Evolutionary conservation across 2,113 vertebrate species (phyloP), one percentile per base, ranked within the genome.

Genomic region (Xenotilapia flavipinnis): DNA sequence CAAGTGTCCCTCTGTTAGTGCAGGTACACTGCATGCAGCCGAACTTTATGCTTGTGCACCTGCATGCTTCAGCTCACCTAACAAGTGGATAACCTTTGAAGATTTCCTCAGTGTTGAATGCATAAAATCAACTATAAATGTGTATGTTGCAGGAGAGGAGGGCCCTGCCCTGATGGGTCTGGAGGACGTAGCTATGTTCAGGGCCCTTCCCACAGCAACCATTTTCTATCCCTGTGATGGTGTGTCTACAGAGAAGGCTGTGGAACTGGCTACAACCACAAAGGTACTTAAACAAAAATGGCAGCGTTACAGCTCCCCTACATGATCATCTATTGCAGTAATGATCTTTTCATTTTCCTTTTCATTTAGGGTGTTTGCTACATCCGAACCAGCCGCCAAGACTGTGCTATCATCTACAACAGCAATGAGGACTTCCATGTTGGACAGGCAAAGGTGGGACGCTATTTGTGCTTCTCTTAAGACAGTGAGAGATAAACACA

Each of bases 101-200:
- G 45, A 55, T 62, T 45, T 79, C 54, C 26, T 80, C 6, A 70
- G 26, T 26, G 51, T 60, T 60, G 9, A 7, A 49, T 1, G 2
- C 45, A 21, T 54, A 14, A 40, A 77, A 40, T 51, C 2, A 38
- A 81, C 36, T 15, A 3, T 17, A 70, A 79, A 56, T 85, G 33
- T 45, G 6, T 86, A 73, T 77, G 77, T 90, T 93, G 3, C 91
- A 99, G 98, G 98, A 90, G 98, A 99, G 93, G 97, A 98, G 51
- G 98, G 98, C 13, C 98, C 98, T 3, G 98, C 98, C 82, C 96
- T 98, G 95, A 99, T 99, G 98, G 97, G 96, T 40, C 95, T 99
- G 79, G 98, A 99, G 92, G 98, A 99, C 36, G 85, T 99, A 85
- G 95, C 95, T 89, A 97, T 99, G 97, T 98, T 99, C 89, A 96